Evolutionary conservation across 2,113 vertebrate species (phyloP).

Genomic region (Plestiodon gilberti): DNA sequence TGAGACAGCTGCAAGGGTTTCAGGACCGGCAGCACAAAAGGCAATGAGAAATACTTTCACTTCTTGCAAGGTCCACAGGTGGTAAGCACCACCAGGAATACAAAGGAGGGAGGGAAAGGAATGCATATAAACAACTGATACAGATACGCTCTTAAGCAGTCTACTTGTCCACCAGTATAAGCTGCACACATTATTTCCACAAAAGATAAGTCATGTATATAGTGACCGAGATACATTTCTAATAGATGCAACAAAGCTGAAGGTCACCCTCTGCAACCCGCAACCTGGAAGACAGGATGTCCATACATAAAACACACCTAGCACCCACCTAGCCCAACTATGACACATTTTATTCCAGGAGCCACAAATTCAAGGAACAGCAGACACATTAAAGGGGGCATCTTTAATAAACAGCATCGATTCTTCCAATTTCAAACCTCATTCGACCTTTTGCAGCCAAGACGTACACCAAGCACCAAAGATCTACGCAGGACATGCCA

Average conservation of each 20-base stretch:
- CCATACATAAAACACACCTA: not conserved
- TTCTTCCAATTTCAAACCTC: not conserved
- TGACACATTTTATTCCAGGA: not conserved
- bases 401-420: not conserved
- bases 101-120: not conserved
- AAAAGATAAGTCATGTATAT: not conserved
- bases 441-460: not conserved
- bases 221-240: not conserved
- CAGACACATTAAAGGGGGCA: not conserved
- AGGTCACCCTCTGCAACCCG: not conserved
- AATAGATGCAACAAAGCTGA: not conserved
- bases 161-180: not conserved
- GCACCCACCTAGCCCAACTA: not conserved
- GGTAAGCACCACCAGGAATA: rapidly evolving
- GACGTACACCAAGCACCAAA: not conserved
- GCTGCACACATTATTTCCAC: not conserved
- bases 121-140: rapidly evolving
- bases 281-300: not conserved
- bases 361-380: not conserved
- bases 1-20: not conserved
- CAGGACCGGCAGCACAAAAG: not conserved
- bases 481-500: rapidly evolving
- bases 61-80: not conserved
- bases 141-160: constrained; percentile 1
- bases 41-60: not conserved